phyloP scores from a whole-genome alignment of 2,888 invertebrate genomes.

The Nudaria mundana region DNA sequence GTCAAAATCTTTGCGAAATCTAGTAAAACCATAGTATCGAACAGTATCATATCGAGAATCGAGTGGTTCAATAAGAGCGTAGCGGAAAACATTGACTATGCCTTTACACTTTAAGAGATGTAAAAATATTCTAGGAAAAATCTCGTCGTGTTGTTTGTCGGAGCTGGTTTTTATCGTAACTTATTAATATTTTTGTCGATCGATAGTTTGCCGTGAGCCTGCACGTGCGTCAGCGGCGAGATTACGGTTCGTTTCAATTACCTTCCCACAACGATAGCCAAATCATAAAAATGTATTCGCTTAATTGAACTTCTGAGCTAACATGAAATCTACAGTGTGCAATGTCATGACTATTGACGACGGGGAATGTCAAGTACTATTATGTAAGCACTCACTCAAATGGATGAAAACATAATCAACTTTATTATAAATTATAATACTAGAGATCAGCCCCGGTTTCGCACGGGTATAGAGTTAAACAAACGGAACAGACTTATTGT shows the following conservation, averaged over 20 bases:
- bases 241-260: constrained; percentile 50
- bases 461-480: no score
- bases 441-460: no score
- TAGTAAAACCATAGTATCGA: no score
- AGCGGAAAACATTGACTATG: no score
- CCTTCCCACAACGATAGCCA: constrained; percentile 49
- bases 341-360: constrained; percentile 28
- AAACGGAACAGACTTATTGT: no score
- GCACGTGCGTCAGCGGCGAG: constrained; percentile 57
- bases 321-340: constrained; percentile 27
- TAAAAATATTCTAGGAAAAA: constrained; percentile 18
- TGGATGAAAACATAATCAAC: no score
- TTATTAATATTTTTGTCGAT: constrained; percentile 45
- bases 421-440: no score
- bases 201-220: constrained; percentile 40
- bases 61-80: no score
- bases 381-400: no score
- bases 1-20: no score
- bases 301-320: constrained; percentile 47
- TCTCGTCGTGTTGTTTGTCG: constrained; percentile 23
- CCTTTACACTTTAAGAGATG: no score
- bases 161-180: constrained; percentile 45
- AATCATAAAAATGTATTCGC: constrained; percentile 55
- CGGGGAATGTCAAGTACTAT: constrained; percentile 1
- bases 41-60: no score